A percentile compares a stretch with the other conserved stretches of the same genome.
phyloP scores from a whole-genome alignment of 2,888 invertebrate genomes.

The Thymelicus lineola region DNA sequence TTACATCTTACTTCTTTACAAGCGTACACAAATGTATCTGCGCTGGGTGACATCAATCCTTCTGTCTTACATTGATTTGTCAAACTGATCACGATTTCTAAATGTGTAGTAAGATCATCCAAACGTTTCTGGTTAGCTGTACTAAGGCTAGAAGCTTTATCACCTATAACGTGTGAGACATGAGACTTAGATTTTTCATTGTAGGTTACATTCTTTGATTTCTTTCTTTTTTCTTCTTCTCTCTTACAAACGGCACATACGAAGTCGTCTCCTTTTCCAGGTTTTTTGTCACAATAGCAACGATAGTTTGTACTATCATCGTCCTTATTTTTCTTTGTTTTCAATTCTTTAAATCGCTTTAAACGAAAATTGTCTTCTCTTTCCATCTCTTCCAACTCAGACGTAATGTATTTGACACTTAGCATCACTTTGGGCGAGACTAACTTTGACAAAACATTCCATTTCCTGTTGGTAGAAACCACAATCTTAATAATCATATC shows the following conservation, averaged over 20 bases:
- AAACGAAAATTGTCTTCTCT: slow-evolving; percentile 56
- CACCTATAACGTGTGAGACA: slow-evolving; percentile 6
- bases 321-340: slow-evolving; percentile 41
- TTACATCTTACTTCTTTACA: slow-evolving; percentile 46
- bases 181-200: neutral
- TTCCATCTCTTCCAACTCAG: slow-evolving; percentile 53
- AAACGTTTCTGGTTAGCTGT: slow-evolving; percentile 11
- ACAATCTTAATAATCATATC: slow-evolving; percentile 37
- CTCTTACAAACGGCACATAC: slow-evolving; percentile 31
- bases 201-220: neutral
- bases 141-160: slow-evolving; percentile 21
- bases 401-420: slow-evolving; percentile 50
- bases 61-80: slow-evolving; percentile 40
- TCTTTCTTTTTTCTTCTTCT: slow-evolving; percentile 15
- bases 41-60: slow-evolving; percentile 39
- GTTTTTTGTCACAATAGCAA: slow-evolving; percentile 25
- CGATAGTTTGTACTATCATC: slow-evolving; percentile 13
- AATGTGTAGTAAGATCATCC: slow-evolving; percentile 38
- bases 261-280: slow-evolving; percentile 26
- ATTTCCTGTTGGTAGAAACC: slow-evolving; percentile 57
- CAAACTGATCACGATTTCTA: slow-evolving; percentile 48
- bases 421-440: slow-evolving; percentile 50
- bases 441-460: slow-evolving; percentile 53
- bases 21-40: slow-evolving; percentile 47
- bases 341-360: slow-evolving; percentile 55